Base-by-base conservation (phyloP, 2,797 vertebrate species). In the Hoplostethus mediterraneus region DNA sequence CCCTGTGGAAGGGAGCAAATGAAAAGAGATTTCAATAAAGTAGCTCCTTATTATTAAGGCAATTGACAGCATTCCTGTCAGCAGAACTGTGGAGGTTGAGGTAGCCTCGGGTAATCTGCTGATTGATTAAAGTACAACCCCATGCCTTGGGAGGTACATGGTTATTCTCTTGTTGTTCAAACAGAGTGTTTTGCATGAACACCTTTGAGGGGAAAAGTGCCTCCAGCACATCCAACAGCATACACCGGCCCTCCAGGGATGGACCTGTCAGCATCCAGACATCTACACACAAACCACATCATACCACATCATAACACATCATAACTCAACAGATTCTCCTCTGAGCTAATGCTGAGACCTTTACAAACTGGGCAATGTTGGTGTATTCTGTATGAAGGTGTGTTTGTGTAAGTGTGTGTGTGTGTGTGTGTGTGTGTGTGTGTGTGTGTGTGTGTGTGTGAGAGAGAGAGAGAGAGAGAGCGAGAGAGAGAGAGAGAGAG, bases 171-270 rank as follows among this genome's bases (percentile, higher is more conserved):
- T 75, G 75, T 86, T 73, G 30, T 75, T 77, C 64, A 72, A 62
- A 81, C 71, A 77, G 68, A 63, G 70, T 38, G 49, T 80, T 75
- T 81, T 17, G 21, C 62, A 72, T 56, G 75, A 80, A 86, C 67
- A 87, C 56, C 63, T 87, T 81, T 72, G 58, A 81, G 58, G 60
- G 36, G 30, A 74, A 16, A 73, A 75, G 67, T 67, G 76, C 81
- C 83, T 85, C 36, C 9, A 81, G 88, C 69, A 74, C 60, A 90
- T 80, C 82, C 60, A 80, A 79, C 77, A 70, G 36, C 69, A 81
- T 79, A 57, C 7, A 9, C 62, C 11, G 30, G 70, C 33, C 74
- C 76, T 75, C 57, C 38, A 30, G 84, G 86, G 79, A 78, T 57
- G 65, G 63, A 67, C 60, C 67, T 86, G 84, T 77, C 81, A 89